A percentile compares a stretch with the other conserved stretches of the same genome.
Conservation (phyloP, 2,797 vertebrate species). For the Rhinophrynus dorsalis region DNA sequence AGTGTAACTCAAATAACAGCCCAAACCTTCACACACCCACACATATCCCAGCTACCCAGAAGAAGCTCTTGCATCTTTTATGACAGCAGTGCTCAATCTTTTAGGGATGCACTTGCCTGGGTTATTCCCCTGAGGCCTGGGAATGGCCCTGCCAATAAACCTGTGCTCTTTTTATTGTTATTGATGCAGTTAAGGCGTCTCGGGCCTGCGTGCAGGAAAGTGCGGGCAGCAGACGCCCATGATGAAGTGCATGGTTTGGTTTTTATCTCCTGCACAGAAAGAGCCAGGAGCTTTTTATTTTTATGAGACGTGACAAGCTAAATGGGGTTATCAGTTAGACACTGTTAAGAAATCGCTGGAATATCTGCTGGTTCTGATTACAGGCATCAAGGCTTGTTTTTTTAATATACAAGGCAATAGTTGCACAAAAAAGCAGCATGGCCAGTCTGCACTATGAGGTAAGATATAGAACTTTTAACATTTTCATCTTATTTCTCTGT, state of each 20-base stretch:
- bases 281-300: conserved; percentile 23
- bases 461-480: too few relatives aligned
- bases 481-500: too few relatives aligned
- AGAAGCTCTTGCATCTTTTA: background rate
- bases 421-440: too few relatives aligned
- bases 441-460: too few relatives aligned
- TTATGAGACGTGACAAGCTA: conserved; percentile 41
- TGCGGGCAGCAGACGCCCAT: conserved; percentile 7
- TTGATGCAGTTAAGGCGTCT: conserved; percentile 26
- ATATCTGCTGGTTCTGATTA: background rate
- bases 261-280: conserved; percentile 35
- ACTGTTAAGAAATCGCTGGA: conserved; percentile 13
- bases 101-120: background rate
- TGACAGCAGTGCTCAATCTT: conserved; percentile 50
- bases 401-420: background rate
- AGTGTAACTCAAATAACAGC: conserved; percentile 28
- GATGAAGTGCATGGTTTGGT: conserved; percentile 23
- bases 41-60: conserved; percentile 17
- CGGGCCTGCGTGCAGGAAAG: conserved; percentile 2
- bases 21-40: conserved; percentile 18
- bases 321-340: conserved; percentile 41
- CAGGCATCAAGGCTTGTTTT: background rate
- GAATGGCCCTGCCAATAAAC: conserved; percentile 49
- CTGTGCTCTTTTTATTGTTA: conserved; percentile 47
- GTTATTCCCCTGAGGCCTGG: background rate